Base-by-base conservation (phyloP, 2,113 vertebrate species). In the Antechinus flavipes region DNA sequence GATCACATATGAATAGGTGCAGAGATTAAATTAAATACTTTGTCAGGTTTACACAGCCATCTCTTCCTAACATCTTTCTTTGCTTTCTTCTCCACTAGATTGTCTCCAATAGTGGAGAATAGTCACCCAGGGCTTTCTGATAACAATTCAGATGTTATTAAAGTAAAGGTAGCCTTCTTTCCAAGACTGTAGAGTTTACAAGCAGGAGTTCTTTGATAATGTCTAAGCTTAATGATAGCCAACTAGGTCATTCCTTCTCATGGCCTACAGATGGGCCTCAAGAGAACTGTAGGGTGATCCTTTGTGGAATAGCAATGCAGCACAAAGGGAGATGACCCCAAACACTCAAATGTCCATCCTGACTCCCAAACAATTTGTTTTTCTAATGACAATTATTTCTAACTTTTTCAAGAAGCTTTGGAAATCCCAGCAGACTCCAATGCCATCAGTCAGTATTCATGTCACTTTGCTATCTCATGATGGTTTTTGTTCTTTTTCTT, bases 351-450 rank as follows among this genome's bases (percentile, higher is more conserved):
- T 94, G 95, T 89, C 76, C 93, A 94, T n/a, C 54, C 58, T 49
- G 46, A 53, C 22, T 46, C 90, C 27, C 25, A 24, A 93, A 1
- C 0, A 54, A 42, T 95, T 58, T 53, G 55, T 91, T 95, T 92
- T 91, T 94, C 93, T 90, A 91, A 30, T 76, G 96, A 97, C 94
- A 96, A 98, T 98, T 95, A 97, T 96, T 97, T 96, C 91, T 96
- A 96, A 94, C 91, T 97, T 97, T 97, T 96, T 95, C 96, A 96
- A 96, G 53, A 58, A 22, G 16, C 94, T 95, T 96, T 96, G 96
- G 91, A 97, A 94, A 95, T 96, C 96, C 76, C 93, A 96, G 95
- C 93, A 35, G 49, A 50, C 94, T 54, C 61, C 56, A 53, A 30
- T 68, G 27, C 93, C 76, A 89, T 93, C 90, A 47, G 46, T 90